Evolutionary conservation across 2,888 invertebrate species (phyloP).

Genomic region (Calameuta filiformis): DNA sequence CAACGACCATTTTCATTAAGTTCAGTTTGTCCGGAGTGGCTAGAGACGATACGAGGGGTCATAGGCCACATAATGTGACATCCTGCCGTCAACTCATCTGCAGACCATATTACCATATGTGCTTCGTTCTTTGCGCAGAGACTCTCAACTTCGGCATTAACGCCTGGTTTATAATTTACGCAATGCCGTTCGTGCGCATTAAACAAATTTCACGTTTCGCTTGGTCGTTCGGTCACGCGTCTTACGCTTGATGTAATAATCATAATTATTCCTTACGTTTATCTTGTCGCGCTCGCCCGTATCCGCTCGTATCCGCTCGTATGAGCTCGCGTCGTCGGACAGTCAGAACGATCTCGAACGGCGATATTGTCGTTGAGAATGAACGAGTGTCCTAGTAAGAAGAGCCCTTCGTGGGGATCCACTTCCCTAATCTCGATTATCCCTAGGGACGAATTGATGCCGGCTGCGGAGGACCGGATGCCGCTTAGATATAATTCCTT

Average conservation of each 20-base stretch:
- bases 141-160: conserved; percentile 26
- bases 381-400: too few relatives aligned
- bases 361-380: too few relatives aligned
- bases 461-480: conserved; percentile 37
- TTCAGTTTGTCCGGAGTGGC: conserved; percentile 40
- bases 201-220: too few relatives aligned
- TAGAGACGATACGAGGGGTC: conserved; percentile 49
- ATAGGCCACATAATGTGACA: conserved; percentile 60
- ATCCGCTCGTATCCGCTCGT: too few relatives aligned
- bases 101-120: conserved; percentile 50
- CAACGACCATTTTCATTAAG: conserved; percentile 55
- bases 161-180: too few relatives aligned
- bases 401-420: neutral
- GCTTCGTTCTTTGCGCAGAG: conserved; percentile 33
- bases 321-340: too few relatives aligned
- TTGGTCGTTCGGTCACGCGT: too few relatives aligned
- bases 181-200: too few relatives aligned
- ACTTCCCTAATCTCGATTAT: conserved; percentile 44
- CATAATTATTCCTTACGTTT: too few relatives aligned
- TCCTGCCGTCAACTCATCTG: conserved; percentile 58
- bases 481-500: conserved; percentile 45
- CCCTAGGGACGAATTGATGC: conserved; percentile 32
- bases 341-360: too few relatives aligned
- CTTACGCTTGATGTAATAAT: too few relatives aligned
- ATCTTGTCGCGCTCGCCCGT: too few relatives aligned